Evolutionary conservation across 1,140 invertebrate species (phyloP).

Genomic region (Octopus sinensis): DNA sequence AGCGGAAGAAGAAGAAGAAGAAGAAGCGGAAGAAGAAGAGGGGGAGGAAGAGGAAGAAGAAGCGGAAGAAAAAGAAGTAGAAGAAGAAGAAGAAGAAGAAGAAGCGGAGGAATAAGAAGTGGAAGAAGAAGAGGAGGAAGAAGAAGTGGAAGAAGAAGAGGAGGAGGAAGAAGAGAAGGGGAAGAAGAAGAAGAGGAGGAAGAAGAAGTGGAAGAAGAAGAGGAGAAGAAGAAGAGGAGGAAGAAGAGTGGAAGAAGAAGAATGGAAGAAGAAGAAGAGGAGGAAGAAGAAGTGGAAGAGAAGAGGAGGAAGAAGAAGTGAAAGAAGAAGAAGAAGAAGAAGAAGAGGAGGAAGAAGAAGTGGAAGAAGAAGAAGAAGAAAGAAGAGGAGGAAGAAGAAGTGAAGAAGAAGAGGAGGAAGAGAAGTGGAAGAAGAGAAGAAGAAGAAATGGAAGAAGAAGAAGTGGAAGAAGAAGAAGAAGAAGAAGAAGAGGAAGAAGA

Average conservation of each 20-base stretch:
- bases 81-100: slow-evolving; percentile 1
- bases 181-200: neutral
- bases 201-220: neutral
- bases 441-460: neutral
- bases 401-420: slow-evolving; percentile 3
- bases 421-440: neutral
- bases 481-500: neutral
- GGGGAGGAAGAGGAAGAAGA: too few species aligned
- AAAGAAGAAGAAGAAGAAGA: slow-evolving; percentile 12
- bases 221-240: neutral
- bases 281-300: too few species aligned
- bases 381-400: slow-evolving; percentile 13
- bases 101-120: too few species aligned
- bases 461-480: neutral
- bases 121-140: slow-evolving; percentile 14
- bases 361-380: neutral
- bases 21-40: too few species aligned
- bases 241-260: slow-evolving; percentile 6
- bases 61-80: neutral
- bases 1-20: too few species aligned
- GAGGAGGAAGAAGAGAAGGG: neutral
- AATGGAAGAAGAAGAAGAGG: too few species aligned
- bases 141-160: slow-evolving; percentile 2
- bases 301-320: too few species aligned
- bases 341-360: slow-evolving; percentile 16